Evolutionary conservation across 30 jellyfish, hydroid and myxozoan genomes (phyloP), one percentile per base, ranked within the genome.

Genomic region (Mastigias papua): DNA sequence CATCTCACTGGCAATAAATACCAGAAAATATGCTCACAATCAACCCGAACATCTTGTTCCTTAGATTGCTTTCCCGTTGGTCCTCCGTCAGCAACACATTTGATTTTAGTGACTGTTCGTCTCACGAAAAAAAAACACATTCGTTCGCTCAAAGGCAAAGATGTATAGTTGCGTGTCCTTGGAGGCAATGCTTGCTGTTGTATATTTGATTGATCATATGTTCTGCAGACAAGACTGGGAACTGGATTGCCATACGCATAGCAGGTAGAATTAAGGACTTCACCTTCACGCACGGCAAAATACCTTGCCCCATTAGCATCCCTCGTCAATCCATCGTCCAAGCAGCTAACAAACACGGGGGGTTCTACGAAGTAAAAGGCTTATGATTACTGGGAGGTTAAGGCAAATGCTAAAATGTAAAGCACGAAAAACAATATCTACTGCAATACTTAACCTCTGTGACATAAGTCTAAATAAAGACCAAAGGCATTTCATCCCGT

Each of bases 31-130:
- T 19, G 48, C 86, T 75, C 48, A 75, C 86, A 26, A 20, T 75
- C 48, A 75, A 75, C 86, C 22, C 30, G 54, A 22, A 50, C 76
- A n/a, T 6, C 8, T 7, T 13, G 2, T 23, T 48, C 86, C 2
- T 1, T 1, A 4, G 72, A 15, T 22, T 11, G 31, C 13, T 16
- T 75, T 13, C 84, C 68, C 4, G 73, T 31, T 8, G 60, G 32
- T 42, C 86, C 73, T n/a, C 86, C 86, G 48, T 49, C 86, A 1
- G 48, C 57, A 46, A 49, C 73, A 26, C 86, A 75, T 75, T 48
- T 23, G 8, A 75, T 31, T 49, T 49, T 75, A 0, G 73, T 49
- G 1, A 49, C 86, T 8, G 61, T 1, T 7, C 86, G 58, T 11
- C 32, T 20, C 46, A 75, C 73, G 49, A 6, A 22, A 11, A 1